These are phyloP conservation scores for Neotragus pygmaeus DNA, from an alignment of 2,113 vertebrate genomes.

Conservation along the genomic window DNA sequence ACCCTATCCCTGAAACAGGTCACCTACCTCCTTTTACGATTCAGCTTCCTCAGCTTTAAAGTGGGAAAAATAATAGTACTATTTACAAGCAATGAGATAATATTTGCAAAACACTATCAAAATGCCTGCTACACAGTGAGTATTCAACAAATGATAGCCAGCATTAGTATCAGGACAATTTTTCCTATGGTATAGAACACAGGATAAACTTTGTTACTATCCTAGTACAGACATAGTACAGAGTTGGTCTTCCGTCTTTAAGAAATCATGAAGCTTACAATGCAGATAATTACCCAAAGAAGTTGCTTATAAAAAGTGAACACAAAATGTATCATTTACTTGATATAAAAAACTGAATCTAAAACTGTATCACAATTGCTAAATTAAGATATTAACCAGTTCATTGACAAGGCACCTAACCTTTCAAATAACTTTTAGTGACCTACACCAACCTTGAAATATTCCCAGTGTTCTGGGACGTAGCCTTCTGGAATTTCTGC, in stretches of 20 bases:
- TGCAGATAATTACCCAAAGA: slow-evolving; percentile 9
- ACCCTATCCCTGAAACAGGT: background rate
- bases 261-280: background rate
- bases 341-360: background rate
- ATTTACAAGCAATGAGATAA: background rate
- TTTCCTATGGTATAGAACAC: background rate
- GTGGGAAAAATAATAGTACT: background rate
- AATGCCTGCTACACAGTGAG: background rate
- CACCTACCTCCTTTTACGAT: background rate
- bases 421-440: background rate
- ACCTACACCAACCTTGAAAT: slow-evolving; percentile 86
- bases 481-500: slow-evolving; percentile 92
- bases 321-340: slow-evolving; percentile 9
- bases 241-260: background rate
- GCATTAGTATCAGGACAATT: background rate
- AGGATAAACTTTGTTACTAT: background rate
- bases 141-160: background rate
- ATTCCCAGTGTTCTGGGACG: slow-evolving; percentile 93
- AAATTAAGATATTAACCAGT: slow-evolving; percentile 11
- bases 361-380: background rate
- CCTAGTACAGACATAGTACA: background rate
- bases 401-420: background rate
- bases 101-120: background rate
- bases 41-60: background rate
- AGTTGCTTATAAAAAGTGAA: background rate